Conservation (phyloP, 2,113 vertebrate species). For the Leptosomus discolor region DNA sequence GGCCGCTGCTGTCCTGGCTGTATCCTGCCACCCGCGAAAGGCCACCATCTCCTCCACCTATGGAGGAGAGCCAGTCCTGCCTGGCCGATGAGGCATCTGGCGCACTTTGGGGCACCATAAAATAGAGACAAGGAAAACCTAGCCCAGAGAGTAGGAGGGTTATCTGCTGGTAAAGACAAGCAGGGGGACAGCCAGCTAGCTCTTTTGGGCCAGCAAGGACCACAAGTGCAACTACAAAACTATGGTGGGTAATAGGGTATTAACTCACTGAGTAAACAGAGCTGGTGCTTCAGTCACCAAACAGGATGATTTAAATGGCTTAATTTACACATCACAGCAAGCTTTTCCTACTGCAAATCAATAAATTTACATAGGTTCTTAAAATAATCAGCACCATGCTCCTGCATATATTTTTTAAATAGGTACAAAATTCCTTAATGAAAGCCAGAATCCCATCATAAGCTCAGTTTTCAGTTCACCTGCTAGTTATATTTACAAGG, state of each 20-base stretch:
- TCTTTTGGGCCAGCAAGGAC: neutral
- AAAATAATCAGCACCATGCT: conserved; percentile 49
- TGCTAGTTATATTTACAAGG: neutral
- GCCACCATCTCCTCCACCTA: accelerated
- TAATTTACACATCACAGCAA: conserved; percentile 53
- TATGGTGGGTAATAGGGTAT: neutral
- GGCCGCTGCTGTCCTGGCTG: neutral
- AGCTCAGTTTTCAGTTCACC: neutral
- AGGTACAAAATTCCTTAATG: conserved; percentile 32
- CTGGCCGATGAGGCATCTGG: neutral
- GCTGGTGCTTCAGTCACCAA: neutral
- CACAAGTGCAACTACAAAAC: neutral
- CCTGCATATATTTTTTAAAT: conserved; percentile 42
- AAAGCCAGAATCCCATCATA: neutral
- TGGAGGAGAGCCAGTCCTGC: neutral
- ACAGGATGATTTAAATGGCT: conserved; percentile 37
- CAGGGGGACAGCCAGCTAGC: neutral
- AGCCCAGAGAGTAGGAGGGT: neutral
- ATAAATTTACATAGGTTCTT: conserved; percentile 45
- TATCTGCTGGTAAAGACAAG: neutral
- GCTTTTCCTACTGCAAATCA: conserved; percentile 43
- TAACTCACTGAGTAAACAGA: neutral
- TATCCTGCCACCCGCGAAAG: accelerated
- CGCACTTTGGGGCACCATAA: neutral
- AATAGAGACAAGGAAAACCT: neutral